Base-by-base conservation (phyloP, 2,113 vertebrate species). In the Rhineura floridana region DNA sequence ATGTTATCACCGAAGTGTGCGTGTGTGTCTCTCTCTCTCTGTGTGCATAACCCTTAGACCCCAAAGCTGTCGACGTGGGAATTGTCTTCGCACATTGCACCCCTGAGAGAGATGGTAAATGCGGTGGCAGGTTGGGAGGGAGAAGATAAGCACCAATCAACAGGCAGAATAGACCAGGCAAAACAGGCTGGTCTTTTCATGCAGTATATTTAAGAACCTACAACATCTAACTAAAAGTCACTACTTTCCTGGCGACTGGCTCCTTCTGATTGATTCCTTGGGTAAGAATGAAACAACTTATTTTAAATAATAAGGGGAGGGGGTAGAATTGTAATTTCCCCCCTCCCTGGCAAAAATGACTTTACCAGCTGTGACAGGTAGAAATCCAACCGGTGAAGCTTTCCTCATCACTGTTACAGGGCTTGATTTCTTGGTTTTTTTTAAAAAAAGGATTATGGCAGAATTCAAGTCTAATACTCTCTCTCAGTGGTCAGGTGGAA, bases 21-120 rank as follows among this genome's bases (percentile, higher is more conserved):
- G 55, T 28, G 36, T 11, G 36, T 30, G 11, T 30, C 28, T 25
- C 2, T 65, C 62, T 15, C 69, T n/a, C 33, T 59, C 15, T 59
- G 55, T 59, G 55, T 59, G 17, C 23, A 21, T 87, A 52, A 91
- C 87, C 87, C 83, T 94, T 89, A 80, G n/a, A 84, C 70, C 87
- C 91, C 62, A 0, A 0, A 21, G 0, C 2, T 92, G 87, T 92
- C 91, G 91, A 87, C 88, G 67, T 9, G 23, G 87, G 75, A 44
- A 21, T 81, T 33, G 83, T 10, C 55, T 50, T n/a, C 7, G 23
- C 30, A 30, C n/a, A 80, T 80, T 80, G 12, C 6, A 30, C 11
- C 23, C n/a, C 77, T 15, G 10, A 42, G 55, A n/a, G 70, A n/a
- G 52, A 63, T 28, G 30, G 65, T 50, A 1, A 21, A 36, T 28